Evolutionary conservation across 2,888 invertebrate genomes (phyloP).

Genomic region (Embidobia sp.): DNA sequence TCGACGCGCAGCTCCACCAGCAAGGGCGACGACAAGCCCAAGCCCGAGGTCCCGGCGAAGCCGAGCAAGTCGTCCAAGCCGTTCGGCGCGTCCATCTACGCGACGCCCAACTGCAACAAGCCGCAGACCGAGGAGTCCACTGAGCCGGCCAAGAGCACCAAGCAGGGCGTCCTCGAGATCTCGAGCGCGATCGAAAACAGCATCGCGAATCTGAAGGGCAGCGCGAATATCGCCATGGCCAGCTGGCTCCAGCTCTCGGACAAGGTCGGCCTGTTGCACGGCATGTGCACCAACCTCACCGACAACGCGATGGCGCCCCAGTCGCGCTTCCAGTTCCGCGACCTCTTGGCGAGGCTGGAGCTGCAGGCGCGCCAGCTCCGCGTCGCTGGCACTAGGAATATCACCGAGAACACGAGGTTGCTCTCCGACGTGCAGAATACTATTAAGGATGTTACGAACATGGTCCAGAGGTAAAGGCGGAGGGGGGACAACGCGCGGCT

Average conservation of each 20-base stretch:
- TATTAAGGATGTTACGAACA: constrained; percentile 88
- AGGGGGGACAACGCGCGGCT: too few species aligned
- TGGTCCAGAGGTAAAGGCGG: constrained; percentile 85
- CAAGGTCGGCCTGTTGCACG: constrained; percentile 90
- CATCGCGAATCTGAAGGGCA: constrained; percentile 84
- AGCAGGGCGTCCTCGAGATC: constrained; percentile 85
- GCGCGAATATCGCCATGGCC: constrained; percentile 84
- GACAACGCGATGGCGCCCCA: constrained; percentile 92
- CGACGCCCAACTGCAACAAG: constrained; percentile 85
- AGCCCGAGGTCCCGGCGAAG: constrained; percentile 83
- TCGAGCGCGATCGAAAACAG: constrained; percentile 86
- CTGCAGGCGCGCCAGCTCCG: constrained; percentile 86
- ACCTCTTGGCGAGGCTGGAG: constrained; percentile 87
- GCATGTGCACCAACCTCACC: constrained; percentile 91
- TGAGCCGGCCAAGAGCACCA: constrained; percentile 68
- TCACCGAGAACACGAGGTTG: constrained; percentile 86
- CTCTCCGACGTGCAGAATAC: constrained; percentile 88
- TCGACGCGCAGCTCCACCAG: constrained; percentile 80
- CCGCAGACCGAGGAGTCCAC: constrained; percentile 59
- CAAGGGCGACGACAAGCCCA: constrained; percentile 78
- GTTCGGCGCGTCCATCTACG: constrained; percentile 87
- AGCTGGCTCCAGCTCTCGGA: constrained; percentile 91
- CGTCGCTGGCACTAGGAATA: constrained; percentile 87
- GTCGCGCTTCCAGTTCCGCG: constrained; percentile 93
- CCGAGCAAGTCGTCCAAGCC: constrained; percentile 81